Conservation (phyloP, 2,797 vertebrate genomes). For the Podarcis lilfordi region DNA sequence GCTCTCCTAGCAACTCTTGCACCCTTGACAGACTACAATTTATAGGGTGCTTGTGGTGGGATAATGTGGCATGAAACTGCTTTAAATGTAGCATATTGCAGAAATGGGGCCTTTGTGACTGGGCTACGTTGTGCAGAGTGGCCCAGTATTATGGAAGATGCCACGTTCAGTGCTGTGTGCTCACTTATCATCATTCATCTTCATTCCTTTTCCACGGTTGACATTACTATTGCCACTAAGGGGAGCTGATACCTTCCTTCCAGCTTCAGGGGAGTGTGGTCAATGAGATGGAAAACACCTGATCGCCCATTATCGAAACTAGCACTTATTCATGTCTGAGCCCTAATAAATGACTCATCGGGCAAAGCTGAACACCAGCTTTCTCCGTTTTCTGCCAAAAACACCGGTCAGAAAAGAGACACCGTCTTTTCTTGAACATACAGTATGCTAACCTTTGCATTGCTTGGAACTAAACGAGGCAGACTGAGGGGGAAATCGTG, state of each 20-base stretch:
- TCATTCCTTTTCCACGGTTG: background rate
- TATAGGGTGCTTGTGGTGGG: too few species aligned
- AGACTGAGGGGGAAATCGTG: background rate
- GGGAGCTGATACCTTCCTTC: constrained; percentile 47
- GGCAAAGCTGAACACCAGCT: background rate
- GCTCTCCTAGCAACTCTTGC: too few species aligned
- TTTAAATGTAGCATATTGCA: too few species aligned
- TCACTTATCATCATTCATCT: background rate
- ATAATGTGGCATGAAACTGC: too few species aligned
- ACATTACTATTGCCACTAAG: constrained; percentile 38
- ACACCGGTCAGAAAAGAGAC: background rate
- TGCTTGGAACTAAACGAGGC: background rate
- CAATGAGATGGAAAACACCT: background rate
- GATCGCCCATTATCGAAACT: background rate
- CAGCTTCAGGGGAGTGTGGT: constrained; percentile 30
- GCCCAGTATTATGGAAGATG: background rate
- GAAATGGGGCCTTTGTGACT: too few species aligned
- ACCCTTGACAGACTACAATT: too few species aligned
- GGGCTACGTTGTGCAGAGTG: background rate
- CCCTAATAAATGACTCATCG: background rate
- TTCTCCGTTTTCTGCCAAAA: background rate
- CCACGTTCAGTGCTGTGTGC: background rate
- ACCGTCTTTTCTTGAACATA: background rate
- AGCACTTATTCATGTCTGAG: background rate
- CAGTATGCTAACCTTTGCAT: background rate